Evolutionary conservation across 2,888 invertebrate genomes (phyloP).

Genomic region (Cremastobaeus sp.): DNA sequence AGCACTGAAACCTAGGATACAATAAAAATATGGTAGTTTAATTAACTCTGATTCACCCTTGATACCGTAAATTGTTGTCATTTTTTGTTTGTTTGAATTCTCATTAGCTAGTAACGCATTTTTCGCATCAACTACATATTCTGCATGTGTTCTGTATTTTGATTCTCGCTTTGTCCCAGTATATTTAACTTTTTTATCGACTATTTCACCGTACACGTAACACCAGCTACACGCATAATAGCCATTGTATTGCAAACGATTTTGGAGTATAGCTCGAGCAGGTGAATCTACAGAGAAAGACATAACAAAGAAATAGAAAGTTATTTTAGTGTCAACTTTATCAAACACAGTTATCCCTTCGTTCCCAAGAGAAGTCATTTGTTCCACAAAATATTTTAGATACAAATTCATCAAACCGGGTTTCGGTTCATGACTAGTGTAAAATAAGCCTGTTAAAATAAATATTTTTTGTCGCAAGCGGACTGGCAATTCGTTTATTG

Average conservation of each 20-base stretch:
- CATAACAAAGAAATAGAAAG: constrained; percentile 18
- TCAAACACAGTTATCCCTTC: constrained; percentile 12
- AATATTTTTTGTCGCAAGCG: constrained; percentile 12
- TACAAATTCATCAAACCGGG: constrained; percentile 24
- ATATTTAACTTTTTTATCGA: constrained; percentile 19
- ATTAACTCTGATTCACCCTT: constrained; percentile 31
- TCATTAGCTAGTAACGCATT: constrained; percentile 6
- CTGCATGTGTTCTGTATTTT: constrained; percentile 21
- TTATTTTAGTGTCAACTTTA: neutral
- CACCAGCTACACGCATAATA: constrained; percentile 54
- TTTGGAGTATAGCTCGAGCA: constrained; percentile 42
- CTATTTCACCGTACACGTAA: constrained; percentile 24
- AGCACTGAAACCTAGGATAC: constrained; percentile 36
- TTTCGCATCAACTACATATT: constrained; percentile 27
- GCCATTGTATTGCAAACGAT: constrained; percentile 47
- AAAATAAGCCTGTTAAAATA: constrained; percentile 21
- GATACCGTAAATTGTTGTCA: constrained; percentile 29
- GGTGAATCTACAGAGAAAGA: constrained; percentile 9
- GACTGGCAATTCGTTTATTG: constrained; percentile 20
- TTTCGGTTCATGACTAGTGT: constrained; percentile 16
- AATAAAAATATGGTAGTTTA: constrained; percentile 36
- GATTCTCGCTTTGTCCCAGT: neutral
- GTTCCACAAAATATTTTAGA: constrained; percentile 16
- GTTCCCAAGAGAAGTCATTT: constrained; percentile 16
- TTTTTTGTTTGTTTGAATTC: constrained; percentile 4